Conservation (phyloP, 2,113 vertebrate genomes). For the Echinops telfairi region DNA sequence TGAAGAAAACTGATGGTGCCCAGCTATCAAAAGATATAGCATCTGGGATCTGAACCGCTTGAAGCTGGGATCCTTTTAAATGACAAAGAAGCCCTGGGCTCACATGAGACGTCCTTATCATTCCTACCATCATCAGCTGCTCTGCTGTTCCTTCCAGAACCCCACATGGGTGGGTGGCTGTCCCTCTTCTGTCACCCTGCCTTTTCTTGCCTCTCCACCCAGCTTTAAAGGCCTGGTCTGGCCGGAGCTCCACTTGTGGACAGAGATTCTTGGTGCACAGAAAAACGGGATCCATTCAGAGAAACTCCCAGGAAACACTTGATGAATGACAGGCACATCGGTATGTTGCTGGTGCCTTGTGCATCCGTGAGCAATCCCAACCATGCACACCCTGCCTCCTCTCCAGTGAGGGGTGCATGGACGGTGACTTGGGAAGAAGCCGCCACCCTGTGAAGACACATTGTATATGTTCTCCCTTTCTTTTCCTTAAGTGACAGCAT, state of each 20-base stretch:
- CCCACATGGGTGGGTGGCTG: fast-evolving
- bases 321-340: not conserved
- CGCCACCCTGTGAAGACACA: not conserved
- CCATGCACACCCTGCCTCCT: not conserved
- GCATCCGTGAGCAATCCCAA: not conserved
- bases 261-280: not conserved
- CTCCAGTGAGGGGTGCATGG: not conserved
- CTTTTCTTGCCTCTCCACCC: not conserved
- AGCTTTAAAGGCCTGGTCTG: not conserved
- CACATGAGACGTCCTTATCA: not conserved
- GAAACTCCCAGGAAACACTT: not conserved
- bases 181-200: not conserved
- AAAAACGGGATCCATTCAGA: not conserved
- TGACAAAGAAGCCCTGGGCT: fast-evolving
- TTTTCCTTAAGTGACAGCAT: constrained; percentile 41
- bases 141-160: not conserved
- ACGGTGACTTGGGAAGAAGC: not conserved
- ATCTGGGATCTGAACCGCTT: too few relatives aligned
- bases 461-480: not conserved
- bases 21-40: too few relatives aligned
- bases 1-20: too few relatives aligned
- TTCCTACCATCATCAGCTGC: not conserved
- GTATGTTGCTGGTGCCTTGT: fast-evolving
- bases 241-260: not conserved
- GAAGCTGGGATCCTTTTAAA: not conserved